Evolutionary conservation across 2,888 invertebrate species (phyloP).

Genomic region (Gibbula magus): DNA sequence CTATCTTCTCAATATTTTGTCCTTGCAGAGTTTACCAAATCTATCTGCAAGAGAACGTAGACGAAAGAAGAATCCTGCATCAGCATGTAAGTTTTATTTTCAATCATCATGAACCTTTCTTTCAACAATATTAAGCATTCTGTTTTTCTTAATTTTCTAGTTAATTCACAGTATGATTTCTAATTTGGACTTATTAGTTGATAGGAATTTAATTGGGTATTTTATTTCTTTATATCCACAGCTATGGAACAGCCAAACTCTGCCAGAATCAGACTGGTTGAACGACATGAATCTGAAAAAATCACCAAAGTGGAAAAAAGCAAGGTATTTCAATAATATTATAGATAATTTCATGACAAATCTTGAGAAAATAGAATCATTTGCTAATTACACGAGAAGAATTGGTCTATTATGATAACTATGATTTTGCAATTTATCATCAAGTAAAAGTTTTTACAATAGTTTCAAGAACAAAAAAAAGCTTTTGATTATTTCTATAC

Average conservation of each 20-base stretch:
- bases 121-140: too few relatives aligned
- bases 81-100: conserved; percentile 46
- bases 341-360: too few relatives aligned
- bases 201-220: too few relatives aligned
- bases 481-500: conserved; percentile 10
- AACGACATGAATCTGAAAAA: conserved; percentile 33
- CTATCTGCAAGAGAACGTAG: conserved; percentile 70
- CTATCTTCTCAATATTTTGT: background rate
- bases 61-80: conserved; percentile 54
- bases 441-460: too few relatives aligned
- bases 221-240: conserved; percentile 34
- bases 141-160: too few relatives aligned
- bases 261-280: conserved; percentile 53
- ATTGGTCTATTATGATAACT: background rate
- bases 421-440: too few relatives aligned
- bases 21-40: conserved; percentile 66
- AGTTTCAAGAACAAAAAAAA: too few relatives aligned
- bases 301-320: conserved; percentile 28
- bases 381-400: too few relatives aligned
- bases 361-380: too few relatives aligned
- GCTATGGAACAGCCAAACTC: conserved; percentile 62
- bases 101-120: too few relatives aligned
- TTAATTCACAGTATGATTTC: too few relatives aligned
- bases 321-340: background rate
- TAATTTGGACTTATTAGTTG: too few relatives aligned